Conservation (phyloP, 1,140 invertebrate species). For the Cardiocondyla obscurior region DNA sequence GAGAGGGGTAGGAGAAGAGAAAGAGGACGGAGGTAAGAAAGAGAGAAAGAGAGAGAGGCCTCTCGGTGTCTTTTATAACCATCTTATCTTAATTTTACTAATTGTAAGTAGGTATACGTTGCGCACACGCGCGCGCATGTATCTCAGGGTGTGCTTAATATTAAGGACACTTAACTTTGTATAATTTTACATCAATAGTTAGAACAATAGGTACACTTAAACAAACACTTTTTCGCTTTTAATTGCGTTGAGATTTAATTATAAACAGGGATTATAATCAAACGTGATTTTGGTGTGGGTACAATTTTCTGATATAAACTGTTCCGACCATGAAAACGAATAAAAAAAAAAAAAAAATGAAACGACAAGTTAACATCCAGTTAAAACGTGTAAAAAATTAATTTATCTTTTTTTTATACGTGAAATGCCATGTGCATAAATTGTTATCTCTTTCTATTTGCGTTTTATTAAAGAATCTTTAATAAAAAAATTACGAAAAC, state of each 20-base stretch:
- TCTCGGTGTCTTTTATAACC: slow-evolving; percentile 12
- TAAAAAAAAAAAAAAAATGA: no score
- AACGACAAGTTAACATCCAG: no score
- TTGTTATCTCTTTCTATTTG: no score
- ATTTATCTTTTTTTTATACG: no score
- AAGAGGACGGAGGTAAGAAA: not conserved
- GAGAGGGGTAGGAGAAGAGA: not conserved
- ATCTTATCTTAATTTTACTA: slow-evolving; percentile 37
- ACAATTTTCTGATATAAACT: no score
- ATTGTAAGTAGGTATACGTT: not conserved
- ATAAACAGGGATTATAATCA: not conserved
- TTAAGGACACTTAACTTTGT: slow-evolving; percentile 70
- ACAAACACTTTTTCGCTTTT: not conserved
- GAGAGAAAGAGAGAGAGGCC: not conserved
- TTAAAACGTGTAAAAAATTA: no score
- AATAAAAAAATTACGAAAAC: no score
- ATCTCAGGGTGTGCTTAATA: slow-evolving; percentile 53
- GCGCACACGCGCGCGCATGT: not conserved
- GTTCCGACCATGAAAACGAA: no score
- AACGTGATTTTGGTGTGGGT: not conserved
- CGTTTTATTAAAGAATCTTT: no score
- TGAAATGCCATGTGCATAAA: no score
- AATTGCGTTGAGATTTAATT: not conserved
- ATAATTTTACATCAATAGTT: slow-evolving; percentile 33
- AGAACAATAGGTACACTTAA: slow-evolving; percentile 47